A percentile compares a stretch with the other conserved stretches of the same genome.
Evolutionary conservation across 2,888 invertebrate genomes (phyloP).

Genomic region (Brachypalpus laphriformis): DNA sequence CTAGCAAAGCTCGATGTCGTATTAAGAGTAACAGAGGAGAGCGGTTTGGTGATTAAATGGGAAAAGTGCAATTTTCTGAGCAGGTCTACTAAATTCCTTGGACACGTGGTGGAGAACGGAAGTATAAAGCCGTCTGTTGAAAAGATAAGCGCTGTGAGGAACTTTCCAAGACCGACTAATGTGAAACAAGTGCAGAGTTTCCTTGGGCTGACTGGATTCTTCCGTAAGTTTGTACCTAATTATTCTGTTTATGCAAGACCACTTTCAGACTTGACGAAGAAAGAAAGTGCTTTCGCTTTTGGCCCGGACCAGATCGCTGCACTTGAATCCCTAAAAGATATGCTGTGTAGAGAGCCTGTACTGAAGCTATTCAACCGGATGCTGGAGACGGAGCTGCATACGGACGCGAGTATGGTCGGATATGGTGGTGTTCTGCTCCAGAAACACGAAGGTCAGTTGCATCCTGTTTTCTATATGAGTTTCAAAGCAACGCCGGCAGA

Average conservation of each 20-base stretch:
- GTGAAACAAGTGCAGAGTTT: constrained; percentile 31
- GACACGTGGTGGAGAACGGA: constrained; percentile 18
- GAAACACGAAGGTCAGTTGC: constrained; percentile 56
- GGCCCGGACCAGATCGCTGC: constrained; percentile 76
- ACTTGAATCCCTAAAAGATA: neutral
- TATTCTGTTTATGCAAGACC: constrained; percentile 22
- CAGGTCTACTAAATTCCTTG: constrained; percentile 14
- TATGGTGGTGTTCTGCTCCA: constrained; percentile 76
- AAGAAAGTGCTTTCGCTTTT: constrained; percentile 4
- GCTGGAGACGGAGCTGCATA: constrained; percentile 75
- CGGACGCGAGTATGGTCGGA: constrained; percentile 76
- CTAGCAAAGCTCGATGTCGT: neutral
- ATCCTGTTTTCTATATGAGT: constrained; percentile 76
- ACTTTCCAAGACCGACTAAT: constrained; percentile 13
- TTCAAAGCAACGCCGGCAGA: constrained; percentile 3
- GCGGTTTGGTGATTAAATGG: no score
- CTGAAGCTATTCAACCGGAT: constrained; percentile 76
- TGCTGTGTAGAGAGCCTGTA: constrained; percentile 59
- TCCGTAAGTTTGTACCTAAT: constrained; percentile 26
- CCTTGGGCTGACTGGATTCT: constrained; percentile 21
- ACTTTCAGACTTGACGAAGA: constrained; percentile 22
- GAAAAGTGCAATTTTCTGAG: no score
- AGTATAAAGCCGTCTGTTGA: constrained; percentile 8
- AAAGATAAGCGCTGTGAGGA: neutral
- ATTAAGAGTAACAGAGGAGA: neutral